Percentiles rank a stretch among this genome's conserved stretches.
phyloP scores from a whole-genome alignment of 1,140 invertebrate species.

The Amyelois transitella region DNA sequence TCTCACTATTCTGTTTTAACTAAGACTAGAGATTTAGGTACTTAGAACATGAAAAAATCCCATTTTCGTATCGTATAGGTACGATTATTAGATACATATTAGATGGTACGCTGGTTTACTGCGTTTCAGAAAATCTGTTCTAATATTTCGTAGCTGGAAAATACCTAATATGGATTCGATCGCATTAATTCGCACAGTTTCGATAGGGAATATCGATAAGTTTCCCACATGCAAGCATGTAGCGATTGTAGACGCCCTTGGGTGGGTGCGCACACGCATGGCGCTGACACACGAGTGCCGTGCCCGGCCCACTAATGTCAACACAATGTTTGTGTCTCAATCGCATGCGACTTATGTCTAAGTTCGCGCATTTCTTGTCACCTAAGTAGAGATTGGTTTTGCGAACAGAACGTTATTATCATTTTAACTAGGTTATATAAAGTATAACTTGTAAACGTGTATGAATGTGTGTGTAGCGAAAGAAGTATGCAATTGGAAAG shows the following conservation, averaged over 20 bases:
- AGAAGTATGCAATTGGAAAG: no score
- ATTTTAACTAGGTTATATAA: no score
- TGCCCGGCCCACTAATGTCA: not conserved
- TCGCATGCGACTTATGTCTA: not conserved
- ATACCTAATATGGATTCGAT: not conserved
- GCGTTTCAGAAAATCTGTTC: no score
- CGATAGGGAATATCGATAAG: not conserved
- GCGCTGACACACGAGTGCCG: slow-evolving; percentile 12
- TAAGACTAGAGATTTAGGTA: no score
- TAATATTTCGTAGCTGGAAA: no score
- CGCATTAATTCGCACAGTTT: not conserved
- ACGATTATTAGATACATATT: no score
- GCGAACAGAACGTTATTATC: not conserved
- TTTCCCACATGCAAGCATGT: slow-evolving; percentile 14
- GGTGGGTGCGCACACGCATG: slow-evolving; percentile 34
- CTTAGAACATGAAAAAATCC: no score
- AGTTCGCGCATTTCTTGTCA: not conserved
- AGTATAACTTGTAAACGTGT: no score
- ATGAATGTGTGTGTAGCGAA: no score
- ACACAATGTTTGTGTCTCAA: not conserved
- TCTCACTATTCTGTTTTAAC: no score
- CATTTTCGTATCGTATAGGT: no score
- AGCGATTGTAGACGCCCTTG: slow-evolving; percentile 65
- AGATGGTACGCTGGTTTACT: no score
- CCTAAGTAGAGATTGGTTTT: not conserved